phyloP scores from a whole-genome alignment of 2,113 vertebrate genomes.

The Entomyzon cyanotis region DNA sequence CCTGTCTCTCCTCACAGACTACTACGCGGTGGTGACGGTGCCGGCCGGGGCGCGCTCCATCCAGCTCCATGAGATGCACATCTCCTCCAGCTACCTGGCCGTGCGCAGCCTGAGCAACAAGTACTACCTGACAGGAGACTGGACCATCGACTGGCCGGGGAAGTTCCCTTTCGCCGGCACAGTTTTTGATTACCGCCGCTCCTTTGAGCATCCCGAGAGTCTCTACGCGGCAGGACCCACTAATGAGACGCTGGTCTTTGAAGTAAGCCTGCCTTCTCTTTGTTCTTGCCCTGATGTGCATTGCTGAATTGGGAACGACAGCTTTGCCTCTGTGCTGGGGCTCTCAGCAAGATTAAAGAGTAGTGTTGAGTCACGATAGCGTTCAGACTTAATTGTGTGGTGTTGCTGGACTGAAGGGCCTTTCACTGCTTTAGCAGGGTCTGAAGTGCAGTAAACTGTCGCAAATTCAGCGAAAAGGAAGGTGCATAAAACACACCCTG shows the following conservation, averaged over 20 bases:
- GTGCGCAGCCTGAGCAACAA: conserved; percentile 81
- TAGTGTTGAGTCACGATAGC: conserved; percentile 10
- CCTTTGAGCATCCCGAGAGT: conserved; percentile 86
- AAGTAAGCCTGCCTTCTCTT: conserved; percentile 83
- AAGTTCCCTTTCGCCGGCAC: conserved; percentile 90
- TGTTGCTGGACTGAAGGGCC: background rate
- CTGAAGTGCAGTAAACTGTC: background rate
- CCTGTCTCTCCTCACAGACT: conserved; percentile 74
- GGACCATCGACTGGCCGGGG: conserved; percentile 96
- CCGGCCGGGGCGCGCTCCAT: conserved; percentile 89
- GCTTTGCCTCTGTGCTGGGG: conserved; percentile 18
- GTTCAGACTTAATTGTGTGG: conserved; percentile 55
- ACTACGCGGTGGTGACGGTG: conserved; percentile 87
- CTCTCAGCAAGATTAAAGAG: conserved; percentile 55
- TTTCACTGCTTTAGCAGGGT: background rate
- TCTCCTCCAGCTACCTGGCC: conserved; percentile 90
- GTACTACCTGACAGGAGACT: conserved; percentile 91
- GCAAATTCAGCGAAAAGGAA: background rate
- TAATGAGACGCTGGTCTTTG: conserved; percentile 95
- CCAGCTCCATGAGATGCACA: conserved; percentile 83
- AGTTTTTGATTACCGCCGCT: conserved; percentile 88
- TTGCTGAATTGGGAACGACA: conserved; percentile 59
- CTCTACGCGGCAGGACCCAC: conserved; percentile 88
- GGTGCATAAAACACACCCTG: background rate
- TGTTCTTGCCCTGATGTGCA: conserved; percentile 41